A percentile compares a stretch with the other conserved stretches of the same genome.
Conservation (phyloP, 2,113 vertebrate genomes). For the Oryctolagus cuniculus region mOryCun1.1 NC_091438.1:154910001-154910500, state of each 20-base stretch:
- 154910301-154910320: not conserved
- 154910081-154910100: too few relatives aligned
- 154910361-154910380: not conserved
- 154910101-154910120: not conserved
- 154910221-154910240: not conserved
- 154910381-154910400: not conserved
- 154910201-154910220: not conserved
- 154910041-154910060: not conserved
- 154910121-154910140: not conserved
- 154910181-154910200: not conserved
- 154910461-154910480: too few relatives aligned
- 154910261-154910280: not conserved
- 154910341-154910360: not conserved
- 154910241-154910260: too few relatives aligned
- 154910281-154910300: not conserved
- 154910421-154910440: too few relatives aligned
- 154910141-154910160: not conserved
- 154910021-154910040: not conserved
- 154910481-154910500: too few relatives aligned
- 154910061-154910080: not conserved
- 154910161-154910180: not conserved
- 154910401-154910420: not conserved
- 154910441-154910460: too few relatives aligned
- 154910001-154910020: not conserved
- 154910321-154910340: accelerated